phyloP scores from a whole-genome alignment of 2,888 invertebrate species.

The Melanostoma mellinum region DNA sequence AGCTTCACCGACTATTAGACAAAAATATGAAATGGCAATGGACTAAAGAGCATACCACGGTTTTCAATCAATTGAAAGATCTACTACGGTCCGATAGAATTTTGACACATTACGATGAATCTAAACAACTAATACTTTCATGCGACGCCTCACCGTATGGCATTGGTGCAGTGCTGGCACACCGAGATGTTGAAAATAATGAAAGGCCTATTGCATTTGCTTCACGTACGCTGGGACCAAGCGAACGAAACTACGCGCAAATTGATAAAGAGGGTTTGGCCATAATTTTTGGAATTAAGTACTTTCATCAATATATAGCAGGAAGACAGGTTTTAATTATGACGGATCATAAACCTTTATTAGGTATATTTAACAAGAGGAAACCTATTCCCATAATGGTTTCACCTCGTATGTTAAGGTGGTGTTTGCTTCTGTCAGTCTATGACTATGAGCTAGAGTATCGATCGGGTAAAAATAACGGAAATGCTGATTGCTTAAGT shows the following conservation, averaged over 20 bases:
- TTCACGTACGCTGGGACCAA: slow-evolving; percentile 24
- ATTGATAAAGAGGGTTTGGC: slow-evolving; percentile 36
- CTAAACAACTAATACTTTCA: slow-evolving; percentile 31
- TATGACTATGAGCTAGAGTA: slow-evolving; percentile 31
- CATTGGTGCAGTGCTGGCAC: slow-evolving; percentile 32
- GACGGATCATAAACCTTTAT: slow-evolving; percentile 33
- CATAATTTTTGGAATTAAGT: slow-evolving; percentile 24
- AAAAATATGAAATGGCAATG: slow-evolving; percentile 32
- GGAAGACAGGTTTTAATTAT: slow-evolving; percentile 42
- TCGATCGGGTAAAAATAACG: slow-evolving; percentile 6
- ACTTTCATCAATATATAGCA: slow-evolving; percentile 34
- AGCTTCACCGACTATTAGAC: slow-evolving; percentile 28
- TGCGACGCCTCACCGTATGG: slow-evolving; percentile 37
- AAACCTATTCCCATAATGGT: slow-evolving; percentile 34
- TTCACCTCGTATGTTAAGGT: slow-evolving; percentile 13
- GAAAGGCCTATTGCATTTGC: slow-evolving; percentile 36
- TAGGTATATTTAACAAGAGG: slow-evolving; percentile 37
- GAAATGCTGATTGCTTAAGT: slow-evolving; percentile 18
- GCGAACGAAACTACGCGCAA: slow-evolving; percentile 28
- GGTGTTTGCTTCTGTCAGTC: slow-evolving; percentile 16
- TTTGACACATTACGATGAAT: slow-evolving; percentile 32
- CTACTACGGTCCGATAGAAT: slow-evolving; percentile 24
- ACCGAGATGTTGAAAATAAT: slow-evolving; percentile 31
- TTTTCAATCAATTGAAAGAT: slow-evolving; percentile 28
- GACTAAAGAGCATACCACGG: slow-evolving; percentile 20